Conservation (phyloP, 2,888 invertebrate genomes). For the Drosophila kanekoi region DNA sequence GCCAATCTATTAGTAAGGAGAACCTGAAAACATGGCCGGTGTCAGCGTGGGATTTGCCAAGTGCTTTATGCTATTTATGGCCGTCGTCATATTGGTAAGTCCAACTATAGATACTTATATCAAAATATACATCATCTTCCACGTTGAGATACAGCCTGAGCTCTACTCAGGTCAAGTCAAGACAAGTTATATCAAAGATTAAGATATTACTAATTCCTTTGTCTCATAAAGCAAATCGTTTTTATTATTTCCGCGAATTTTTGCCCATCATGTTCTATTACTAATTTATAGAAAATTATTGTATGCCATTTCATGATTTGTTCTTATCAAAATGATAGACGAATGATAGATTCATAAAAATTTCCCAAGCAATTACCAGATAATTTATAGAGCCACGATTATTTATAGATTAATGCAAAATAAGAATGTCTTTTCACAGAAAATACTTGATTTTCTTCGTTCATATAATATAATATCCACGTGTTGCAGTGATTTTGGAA, state of each 20-base stretch:
- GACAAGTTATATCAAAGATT: too few relatives aligned
- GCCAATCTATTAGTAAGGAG: neutral
- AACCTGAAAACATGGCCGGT: constrained; percentile 67
- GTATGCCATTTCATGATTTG: neutral
- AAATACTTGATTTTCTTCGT: too few relatives aligned
- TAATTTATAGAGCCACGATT: neutral
- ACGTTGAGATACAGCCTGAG: neutral
- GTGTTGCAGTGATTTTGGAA: too few relatives aligned
- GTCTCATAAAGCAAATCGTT: neutral
- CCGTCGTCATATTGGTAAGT: constrained; percentile 82
- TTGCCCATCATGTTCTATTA: neutral
- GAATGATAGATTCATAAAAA: neutral
- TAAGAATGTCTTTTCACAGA: too few relatives aligned
- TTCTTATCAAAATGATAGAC: neutral
- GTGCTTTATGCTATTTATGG: constrained; percentile 83
- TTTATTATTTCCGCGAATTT: constrained; percentile 9
- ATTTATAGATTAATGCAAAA: too few relatives aligned
- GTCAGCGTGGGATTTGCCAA: constrained; percentile 82
- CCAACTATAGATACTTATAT: neutral
- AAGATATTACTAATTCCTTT: neutral
- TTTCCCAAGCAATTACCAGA: constrained; percentile 7
- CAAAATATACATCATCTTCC: neutral
- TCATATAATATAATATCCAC: too few relatives aligned
- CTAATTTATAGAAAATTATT: neutral
- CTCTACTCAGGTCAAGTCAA: constrained; percentile 11